A percentile compares a stretch with the other conserved stretches of the same genome.
phyloP scores from a whole-genome alignment of 2,113 vertebrate species.

The Lophius piscatorius region DNA sequence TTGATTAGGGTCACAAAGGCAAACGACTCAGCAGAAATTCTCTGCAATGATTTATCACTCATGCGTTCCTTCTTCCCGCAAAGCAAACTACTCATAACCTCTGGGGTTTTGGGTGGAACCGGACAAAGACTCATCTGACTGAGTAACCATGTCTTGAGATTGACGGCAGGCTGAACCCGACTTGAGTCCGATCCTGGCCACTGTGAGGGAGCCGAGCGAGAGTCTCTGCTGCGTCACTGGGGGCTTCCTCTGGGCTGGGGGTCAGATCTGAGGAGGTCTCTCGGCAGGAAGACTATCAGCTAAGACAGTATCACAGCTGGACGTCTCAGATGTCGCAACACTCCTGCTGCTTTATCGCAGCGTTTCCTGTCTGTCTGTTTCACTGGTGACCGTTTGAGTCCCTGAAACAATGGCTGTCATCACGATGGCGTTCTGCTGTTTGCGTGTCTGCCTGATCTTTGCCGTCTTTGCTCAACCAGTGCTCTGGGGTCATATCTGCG shows the following conservation, averaged over 20 bases:
- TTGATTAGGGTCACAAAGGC: slow-evolving; percentile 3
- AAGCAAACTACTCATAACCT: slow-evolving; percentile 3
- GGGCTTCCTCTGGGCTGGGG: slow-evolving; percentile 37
- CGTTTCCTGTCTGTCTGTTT: slow-evolving; percentile 45
- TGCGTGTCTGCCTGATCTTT: slow-evolving; percentile 11
- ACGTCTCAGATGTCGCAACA: slow-evolving; percentile 27
- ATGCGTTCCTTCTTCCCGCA: slow-evolving; percentile 2
- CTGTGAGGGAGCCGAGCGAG: slow-evolving; percentile 29
- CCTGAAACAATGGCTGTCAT: slow-evolving; percentile 46
- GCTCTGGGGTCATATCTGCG: neutral
- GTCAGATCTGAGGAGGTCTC: slow-evolving; percentile 40
- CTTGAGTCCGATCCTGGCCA: slow-evolving; percentile 30
- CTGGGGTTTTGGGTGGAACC: slow-evolving; percentile 4
- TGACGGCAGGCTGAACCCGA: slow-evolving; percentile 49
- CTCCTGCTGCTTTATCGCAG: slow-evolving; percentile 42
- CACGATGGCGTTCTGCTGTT: slow-evolving; percentile 21
- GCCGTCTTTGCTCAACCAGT: slow-evolving; percentile 14
- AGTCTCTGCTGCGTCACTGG: slow-evolving; percentile 52
- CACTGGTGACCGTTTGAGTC: slow-evolving; percentile 3
- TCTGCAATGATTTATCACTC: slow-evolving; percentile 25
- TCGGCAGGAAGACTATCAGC: slow-evolving; percentile 45
- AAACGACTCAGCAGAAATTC: slow-evolving; percentile 25
- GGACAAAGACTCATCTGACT: slow-evolving; percentile 28
- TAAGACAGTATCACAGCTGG: slow-evolving; percentile 36
- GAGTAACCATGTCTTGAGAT: slow-evolving; percentile 38